phyloP scores from a whole-genome alignment of 2,888 invertebrate species.

The Eudasyphora cyanicolor region DNA sequence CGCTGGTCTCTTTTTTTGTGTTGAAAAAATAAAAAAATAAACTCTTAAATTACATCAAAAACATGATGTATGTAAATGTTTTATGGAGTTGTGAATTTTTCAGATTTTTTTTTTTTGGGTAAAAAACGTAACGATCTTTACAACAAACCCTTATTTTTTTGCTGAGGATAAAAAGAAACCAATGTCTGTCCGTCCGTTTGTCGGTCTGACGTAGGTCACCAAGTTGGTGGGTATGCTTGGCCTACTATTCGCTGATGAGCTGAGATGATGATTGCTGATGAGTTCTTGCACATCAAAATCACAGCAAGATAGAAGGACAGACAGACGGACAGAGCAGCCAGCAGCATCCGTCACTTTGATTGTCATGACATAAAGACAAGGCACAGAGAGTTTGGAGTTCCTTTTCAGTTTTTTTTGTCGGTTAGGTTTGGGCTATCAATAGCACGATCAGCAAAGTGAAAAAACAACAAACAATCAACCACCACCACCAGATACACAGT shows the following conservation, averaged over 20 bases:
- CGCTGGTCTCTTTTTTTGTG: not conserved
- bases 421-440: slow-evolving; percentile 22
- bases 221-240: not conserved
- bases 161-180: not conserved
- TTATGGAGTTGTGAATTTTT: slow-evolving; percentile 6
- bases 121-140: not conserved
- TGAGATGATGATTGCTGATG: not conserved
- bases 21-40: slow-evolving; percentile 23
- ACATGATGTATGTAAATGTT: slow-evolving; percentile 21
- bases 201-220: not conserved
- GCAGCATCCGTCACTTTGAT: not conserved
- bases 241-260: not conserved
- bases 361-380: not conserved
- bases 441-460: slow-evolving; percentile 4
- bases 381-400: not conserved
- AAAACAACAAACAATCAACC: not conserved
- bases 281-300: not conserved
- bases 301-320: not conserved
- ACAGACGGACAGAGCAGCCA: not conserved
- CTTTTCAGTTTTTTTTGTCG: not conserved
- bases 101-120: too few relatives aligned
- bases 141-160: slow-evolving; percentile 15
- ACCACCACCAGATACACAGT: not conserved
- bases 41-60: slow-evolving; percentile 27
- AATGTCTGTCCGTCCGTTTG: not conserved